Percentiles rank a stretch among this genome's conserved stretches.
These are phyloP conservation scores for Drosophila rellima DNA, from an alignment of 2,888 invertebrate species.

Conservation along the genomic window DNA sequence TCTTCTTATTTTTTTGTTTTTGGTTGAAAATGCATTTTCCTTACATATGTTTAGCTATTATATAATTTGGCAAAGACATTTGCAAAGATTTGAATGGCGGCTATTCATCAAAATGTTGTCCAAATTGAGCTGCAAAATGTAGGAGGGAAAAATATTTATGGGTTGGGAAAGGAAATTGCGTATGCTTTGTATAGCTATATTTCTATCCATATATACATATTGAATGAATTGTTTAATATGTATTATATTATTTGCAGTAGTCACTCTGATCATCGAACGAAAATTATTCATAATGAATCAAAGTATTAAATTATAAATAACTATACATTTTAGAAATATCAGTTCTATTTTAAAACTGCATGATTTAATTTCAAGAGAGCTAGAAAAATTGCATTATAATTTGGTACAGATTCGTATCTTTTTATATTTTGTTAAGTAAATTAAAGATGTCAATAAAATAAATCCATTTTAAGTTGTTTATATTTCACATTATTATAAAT, in stretches of 20 bases:
- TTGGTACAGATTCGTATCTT: too few species aligned
- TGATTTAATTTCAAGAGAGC: too few species aligned
- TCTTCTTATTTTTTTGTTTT: slow-evolving; percentile 1
- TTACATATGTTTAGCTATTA: slow-evolving; percentile 51
- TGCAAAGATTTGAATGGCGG: slow-evolving; percentile 47
- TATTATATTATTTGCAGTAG: not conserved
- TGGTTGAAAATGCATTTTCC: slow-evolving; percentile 54
- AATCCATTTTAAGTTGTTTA: not conserved
- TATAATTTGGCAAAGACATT: slow-evolving; percentile 53
- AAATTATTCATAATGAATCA: too few species aligned
- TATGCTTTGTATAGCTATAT: not conserved
- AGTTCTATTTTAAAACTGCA: too few species aligned
- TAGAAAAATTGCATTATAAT: too few species aligned
- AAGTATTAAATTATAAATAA: too few species aligned
- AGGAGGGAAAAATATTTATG: slow-evolving; percentile 1
- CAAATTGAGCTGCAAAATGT: slow-evolving; percentile 45
- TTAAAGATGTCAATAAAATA: too few species aligned
- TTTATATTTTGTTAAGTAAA: too few species aligned
- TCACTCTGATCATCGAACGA: not conserved
- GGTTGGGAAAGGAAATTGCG: not conserved
- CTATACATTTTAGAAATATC: too few species aligned
- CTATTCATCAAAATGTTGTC: slow-evolving; percentile 69
- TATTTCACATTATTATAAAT: not conserved
- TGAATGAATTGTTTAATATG: not conserved
- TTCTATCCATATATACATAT: not conserved